Evolutionary conservation across 2,888 invertebrate genomes (phyloP).

Genomic region (Mantis religiosa): DNA sequence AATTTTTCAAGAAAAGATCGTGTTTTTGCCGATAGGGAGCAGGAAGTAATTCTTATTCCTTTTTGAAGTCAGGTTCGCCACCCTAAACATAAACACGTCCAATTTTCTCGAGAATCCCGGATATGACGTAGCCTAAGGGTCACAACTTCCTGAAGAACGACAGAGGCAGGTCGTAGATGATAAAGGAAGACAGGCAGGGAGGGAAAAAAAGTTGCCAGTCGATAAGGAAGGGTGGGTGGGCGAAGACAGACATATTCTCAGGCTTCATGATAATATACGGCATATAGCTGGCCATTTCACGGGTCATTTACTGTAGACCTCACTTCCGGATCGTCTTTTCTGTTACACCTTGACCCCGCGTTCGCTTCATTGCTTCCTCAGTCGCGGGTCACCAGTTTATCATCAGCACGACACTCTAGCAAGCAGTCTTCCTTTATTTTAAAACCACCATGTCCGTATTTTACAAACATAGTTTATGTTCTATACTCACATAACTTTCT

Average conservation of each 20-base stretch:
- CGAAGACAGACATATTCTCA: not conserved
- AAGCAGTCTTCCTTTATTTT: no score
- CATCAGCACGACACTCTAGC: no score
- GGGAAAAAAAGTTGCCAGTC: not conserved
- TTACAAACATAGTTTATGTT: no score
- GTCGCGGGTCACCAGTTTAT: not conserved
- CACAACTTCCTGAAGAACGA: not conserved
- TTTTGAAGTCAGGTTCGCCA: not conserved
- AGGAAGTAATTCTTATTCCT: not conserved
- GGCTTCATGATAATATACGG: not conserved
- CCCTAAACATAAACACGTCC: not conserved
- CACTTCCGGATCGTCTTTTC: not conserved
- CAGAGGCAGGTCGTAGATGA: not conserved
- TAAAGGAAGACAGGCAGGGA: not conserved
- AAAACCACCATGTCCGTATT: no score
- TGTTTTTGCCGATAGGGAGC: not conserved
- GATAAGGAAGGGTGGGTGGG: not conserved
- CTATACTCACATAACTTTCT: no score
- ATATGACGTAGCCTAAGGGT: not conserved
- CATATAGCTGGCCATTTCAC: not conserved
- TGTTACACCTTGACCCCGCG: not conserved
- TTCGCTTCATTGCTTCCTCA: not conserved
- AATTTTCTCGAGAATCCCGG: not conserved
- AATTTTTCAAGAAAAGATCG: no score
- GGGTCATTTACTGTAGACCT: not conserved